Conservation (phyloP, 2,113 vertebrate genomes). For the Oreocharis arfaki region DNA sequence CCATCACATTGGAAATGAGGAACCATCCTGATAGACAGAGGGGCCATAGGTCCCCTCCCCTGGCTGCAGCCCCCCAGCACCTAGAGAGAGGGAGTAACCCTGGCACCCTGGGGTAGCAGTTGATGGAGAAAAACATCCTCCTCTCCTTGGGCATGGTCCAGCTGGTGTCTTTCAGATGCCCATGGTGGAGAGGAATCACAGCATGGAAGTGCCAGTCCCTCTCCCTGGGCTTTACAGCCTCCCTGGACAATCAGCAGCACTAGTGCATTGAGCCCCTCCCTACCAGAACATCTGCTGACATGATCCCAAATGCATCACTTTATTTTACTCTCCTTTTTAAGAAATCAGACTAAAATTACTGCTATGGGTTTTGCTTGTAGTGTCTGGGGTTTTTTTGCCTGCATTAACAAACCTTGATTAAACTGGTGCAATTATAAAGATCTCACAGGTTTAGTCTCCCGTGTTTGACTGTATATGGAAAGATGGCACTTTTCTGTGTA, state of each 20-base stretch:
- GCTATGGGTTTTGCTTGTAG: neutral
- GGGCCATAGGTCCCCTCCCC: neutral
- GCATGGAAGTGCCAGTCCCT: neutral
- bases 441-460: neutral
- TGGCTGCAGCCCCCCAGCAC: neutral
- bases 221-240: neutral
- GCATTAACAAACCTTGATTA: neutral
- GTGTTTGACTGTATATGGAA: neutral
- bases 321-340: neutral
- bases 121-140: neutral
- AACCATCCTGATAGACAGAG: neutral
- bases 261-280: accelerated
- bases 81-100: neutral
- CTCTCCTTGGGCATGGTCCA: neutral
- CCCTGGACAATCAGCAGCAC: neutral
- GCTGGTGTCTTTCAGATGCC: neutral
- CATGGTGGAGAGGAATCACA: neutral
- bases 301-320: neutral
- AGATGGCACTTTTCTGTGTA: neutral
- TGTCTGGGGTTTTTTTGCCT: neutral
- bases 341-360: neutral
- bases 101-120: neutral
- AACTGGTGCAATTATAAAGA: neutral
- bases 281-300: neutral
- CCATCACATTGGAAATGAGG: neutral